Base-by-base conservation (phyloP, 2,113 vertebrate species). In the Excalfactoria chinensis region DNA sequence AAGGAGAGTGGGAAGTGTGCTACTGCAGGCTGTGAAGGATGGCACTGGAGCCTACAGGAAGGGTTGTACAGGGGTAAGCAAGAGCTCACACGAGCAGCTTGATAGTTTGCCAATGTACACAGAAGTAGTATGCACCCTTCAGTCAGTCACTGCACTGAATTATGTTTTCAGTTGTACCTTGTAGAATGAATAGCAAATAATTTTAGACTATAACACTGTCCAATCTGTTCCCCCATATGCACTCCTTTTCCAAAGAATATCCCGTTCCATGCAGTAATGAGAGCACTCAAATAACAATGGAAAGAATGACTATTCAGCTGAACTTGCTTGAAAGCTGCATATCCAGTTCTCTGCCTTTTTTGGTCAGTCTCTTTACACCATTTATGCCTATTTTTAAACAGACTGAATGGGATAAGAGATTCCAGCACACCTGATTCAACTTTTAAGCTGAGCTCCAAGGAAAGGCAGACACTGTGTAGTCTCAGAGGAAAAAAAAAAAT, bases 331-430 rank as follows among this genome's bases (percentile, higher is more conserved):
- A 92, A 83, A 77, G 89, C 66, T 89, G 51, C 64, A 40, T 95
- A 86, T 94, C 87, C 94, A 91, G 69, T 93, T 94, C 69, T 89
- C 87, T 95, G 71, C 96, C 94, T 95, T 96, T 95, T 96, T 96
- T 95, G 96, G 94, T 93, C 78, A 85, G 75, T 77, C 44, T 93
- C 64, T 64, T 94, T 73, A 56, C 26, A 74, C 56, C 79, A 84
- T 95, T 95, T 96, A 88, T 84, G 77, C 66, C 51, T 89, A 66
- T 69, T 94, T 96, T 94, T 77, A 91, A 95, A 83, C 68, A 74
- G 69, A 49, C 78, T 68, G 56, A 13, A 37, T 69, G 81, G 56
- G 17, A 89, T 40, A 87, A 80, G 48, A 69, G 78, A 93, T 80
- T 89, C 30, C 48, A 88, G 72, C 58, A 86, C 84, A 93, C 93